Percentiles rank a stretch among this genome's conserved stretches.
phyloP scores from a whole-genome alignment of 2,797 vertebrate species.

The Psittacula derbiana region DNA sequence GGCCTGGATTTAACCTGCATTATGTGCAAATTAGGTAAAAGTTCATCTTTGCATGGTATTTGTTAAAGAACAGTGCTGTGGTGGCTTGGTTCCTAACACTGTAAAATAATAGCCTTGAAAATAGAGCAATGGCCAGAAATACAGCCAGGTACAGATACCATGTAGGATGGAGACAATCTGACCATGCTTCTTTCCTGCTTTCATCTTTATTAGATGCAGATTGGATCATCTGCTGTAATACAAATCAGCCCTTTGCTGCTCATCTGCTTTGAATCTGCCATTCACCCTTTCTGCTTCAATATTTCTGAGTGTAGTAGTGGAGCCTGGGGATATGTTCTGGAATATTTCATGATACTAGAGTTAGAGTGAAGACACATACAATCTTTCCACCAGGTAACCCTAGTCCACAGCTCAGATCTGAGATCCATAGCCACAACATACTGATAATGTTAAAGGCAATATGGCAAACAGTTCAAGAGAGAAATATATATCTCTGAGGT shows the following conservation, averaged over 20 bases:
- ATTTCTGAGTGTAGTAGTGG: not conserved
- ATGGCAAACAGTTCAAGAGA: not conserved
- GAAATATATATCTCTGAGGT: not conserved
- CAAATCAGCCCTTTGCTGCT: not conserved
- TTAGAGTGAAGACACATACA: not conserved
- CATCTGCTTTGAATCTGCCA: not conserved
- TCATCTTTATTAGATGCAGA: not conserved
- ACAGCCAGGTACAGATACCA: not conserved
- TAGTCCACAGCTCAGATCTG: not conserved
- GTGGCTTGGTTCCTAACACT: not conserved
- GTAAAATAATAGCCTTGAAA: not conserved
- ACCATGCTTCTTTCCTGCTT: not conserved
- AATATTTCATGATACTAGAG: not conserved
- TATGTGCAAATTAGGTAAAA: not conserved
- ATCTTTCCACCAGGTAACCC: not conserved
- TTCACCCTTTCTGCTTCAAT: not conserved
- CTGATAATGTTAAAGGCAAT: not conserved
- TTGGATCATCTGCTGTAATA: not conserved
- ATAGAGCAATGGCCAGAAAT: not conserved
- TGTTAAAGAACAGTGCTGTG: not conserved
- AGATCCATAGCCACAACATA: not conserved
- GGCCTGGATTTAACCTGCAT: rapidly evolving
- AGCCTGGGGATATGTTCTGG: not conserved
- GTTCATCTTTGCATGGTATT: not conserved
- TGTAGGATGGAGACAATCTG: not conserved